These are phyloP conservation scores for Tragelaphus buxtoni DNA, from an alignment of 2,113 vertebrate species.

Conservation along the genomic window DNA sequence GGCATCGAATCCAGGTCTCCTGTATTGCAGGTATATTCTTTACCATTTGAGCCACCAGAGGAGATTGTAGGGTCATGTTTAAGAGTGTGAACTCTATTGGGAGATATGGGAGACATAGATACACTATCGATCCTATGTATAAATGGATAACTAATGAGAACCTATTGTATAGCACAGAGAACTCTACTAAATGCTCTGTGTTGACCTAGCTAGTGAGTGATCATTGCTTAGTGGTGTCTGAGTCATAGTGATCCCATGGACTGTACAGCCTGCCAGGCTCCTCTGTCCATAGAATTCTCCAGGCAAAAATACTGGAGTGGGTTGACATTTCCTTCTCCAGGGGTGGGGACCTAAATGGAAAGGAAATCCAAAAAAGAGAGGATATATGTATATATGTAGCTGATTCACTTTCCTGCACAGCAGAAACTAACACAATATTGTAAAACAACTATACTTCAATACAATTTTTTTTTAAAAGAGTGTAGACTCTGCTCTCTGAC, in stretches of 20 bases:
- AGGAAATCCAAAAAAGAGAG: not conserved
- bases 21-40: not conserved
- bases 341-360: not conserved
- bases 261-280: not conserved
- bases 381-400: not conserved
- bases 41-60: not conserved
- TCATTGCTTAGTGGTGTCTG: not conserved
- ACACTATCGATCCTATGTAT: not conserved
- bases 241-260: not conserved
- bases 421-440: not conserved
- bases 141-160: not conserved
- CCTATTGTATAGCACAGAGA: not conserved
- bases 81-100: not conserved
- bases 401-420: not conserved
- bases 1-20: not conserved
- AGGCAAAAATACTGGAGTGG: not conserved
- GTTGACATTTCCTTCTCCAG: not conserved
- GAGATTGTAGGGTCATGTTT: not conserved
- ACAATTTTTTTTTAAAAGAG: not conserved
- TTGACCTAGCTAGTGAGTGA: not conserved
- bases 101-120: not conserved
- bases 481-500: no score
- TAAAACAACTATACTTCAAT: not conserved
- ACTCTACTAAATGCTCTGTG: not conserved
- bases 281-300: not conserved